These are phyloP conservation scores for Halocynthia roretzi DNA, from an alignment of 23 tunicate species.

Conservation along the genomic window DNA sequence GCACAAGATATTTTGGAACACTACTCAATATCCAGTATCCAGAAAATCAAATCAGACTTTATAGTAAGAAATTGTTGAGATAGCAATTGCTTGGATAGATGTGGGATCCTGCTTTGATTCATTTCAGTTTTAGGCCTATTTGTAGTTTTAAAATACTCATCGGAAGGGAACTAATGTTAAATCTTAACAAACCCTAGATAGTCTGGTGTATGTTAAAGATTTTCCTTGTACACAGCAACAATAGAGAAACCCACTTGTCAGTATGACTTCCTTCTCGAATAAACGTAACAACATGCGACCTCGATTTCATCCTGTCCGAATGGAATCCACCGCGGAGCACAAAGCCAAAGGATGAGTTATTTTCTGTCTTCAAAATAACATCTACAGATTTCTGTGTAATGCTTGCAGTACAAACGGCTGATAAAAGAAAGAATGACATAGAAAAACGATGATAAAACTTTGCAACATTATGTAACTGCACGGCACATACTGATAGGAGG, in stretches of 20 bases:
- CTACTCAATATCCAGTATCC: too few relatives aligned
- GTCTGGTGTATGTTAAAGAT: neutral
- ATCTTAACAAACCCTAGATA: neutral
- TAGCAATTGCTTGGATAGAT: neutral
- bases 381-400: slow-evolving; percentile 79
- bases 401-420: slow-evolving; percentile 66
- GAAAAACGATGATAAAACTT: neutral
- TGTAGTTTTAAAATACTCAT: too few relatives aligned
- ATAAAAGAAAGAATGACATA: neutral
- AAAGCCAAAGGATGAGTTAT: slow-evolving; percentile 62
- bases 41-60: too few relatives aligned
- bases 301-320: slow-evolving; percentile 46
- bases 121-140: neutral
- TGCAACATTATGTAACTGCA: neutral
- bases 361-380: slow-evolving; percentile 33
- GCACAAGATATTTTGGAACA: too few relatives aligned
- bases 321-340: slow-evolving; percentile 82
- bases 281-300: slow-evolving; percentile 87
- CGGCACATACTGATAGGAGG: slow-evolving; percentile 77
- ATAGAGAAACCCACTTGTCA: slow-evolving; percentile 31
- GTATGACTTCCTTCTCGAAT: slow-evolving; percentile 62
- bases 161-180: too few relatives aligned
- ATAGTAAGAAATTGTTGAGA: too few relatives aligned
- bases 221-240: too few relatives aligned
- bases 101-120: neutral